Conservation (phyloP, 2,888 invertebrate species). For the Oxytorus armatus region DNA sequence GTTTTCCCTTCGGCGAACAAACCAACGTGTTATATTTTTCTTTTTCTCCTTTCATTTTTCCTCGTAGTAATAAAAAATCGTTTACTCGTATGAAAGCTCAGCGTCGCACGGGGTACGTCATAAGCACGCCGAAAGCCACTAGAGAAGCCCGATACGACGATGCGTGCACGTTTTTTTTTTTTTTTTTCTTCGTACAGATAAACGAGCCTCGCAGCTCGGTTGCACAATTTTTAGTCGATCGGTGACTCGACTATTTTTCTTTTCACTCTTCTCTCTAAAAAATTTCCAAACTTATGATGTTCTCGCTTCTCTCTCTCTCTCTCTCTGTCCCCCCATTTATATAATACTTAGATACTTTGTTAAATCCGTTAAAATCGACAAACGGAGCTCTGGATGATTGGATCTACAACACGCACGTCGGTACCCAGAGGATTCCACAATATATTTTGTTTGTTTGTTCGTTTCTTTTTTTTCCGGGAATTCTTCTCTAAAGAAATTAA, state of each 20-base stretch:
- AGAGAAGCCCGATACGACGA: constrained; percentile 64
- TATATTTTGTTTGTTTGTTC: too few relatives aligned
- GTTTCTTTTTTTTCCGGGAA: not conserved
- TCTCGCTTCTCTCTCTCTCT: constrained; percentile 11
- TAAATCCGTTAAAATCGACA: too few relatives aligned
- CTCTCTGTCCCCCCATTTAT: too few relatives aligned
- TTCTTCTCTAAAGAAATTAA: constrained; percentile 3
- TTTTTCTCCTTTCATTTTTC: constrained; percentile 16
- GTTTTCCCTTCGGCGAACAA: constrained; percentile 28
- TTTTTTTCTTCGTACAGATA: too few relatives aligned
- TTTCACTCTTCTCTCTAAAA: too few relatives aligned
- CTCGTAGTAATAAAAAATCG: constrained; percentile 59
- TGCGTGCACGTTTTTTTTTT: constrained; percentile 51
- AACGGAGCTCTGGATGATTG: not conserved
- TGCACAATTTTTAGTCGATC: constrained; percentile 40
- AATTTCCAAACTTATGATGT: not conserved
- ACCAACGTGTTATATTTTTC: constrained; percentile 14
- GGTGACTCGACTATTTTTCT: constrained; percentile 60
- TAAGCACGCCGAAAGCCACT: constrained; percentile 69
- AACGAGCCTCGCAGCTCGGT: constrained; percentile 37
- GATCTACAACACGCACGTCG: constrained; percentile 47
- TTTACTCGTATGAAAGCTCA: constrained; percentile 65
- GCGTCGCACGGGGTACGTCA: constrained; percentile 66
- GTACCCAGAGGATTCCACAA: constrained; percentile 18
- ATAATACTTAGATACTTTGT: too few relatives aligned